Evolutionary conservation across 92 coral and sea anemone species (phyloP), one percentile per base, ranked within the genome.

Genomic region (Muricea muricata): DNA sequence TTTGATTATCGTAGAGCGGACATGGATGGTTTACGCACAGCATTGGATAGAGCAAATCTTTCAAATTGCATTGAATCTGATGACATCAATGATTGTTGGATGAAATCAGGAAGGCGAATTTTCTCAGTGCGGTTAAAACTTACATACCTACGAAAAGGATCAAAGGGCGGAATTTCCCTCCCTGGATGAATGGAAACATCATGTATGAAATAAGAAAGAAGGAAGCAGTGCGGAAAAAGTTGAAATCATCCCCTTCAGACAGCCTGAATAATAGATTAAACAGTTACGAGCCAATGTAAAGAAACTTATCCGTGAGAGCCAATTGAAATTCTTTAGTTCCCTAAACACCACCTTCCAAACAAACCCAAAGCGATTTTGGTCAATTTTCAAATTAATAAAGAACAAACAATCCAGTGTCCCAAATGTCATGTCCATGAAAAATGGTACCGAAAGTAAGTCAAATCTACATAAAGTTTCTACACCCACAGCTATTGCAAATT

Each of bases 11-110:
- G 40, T 0, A 65, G 40, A 26, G 72, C 40, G 0, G 39, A 65
- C 13, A 5, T 65, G 4, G 72, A 13, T 34, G 72, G 72, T 6
- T 41, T 65, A 1, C 42, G 42, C 2, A 6, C 37, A 28, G 37
- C 39, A 1, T 2, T 63, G 1, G 6, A 31, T 2, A 33, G 87
- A 65, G 45, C 73, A 14, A 73, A 87, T 68, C 47, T 81, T 63
- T 55, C 81, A 34, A 87, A 29, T 60, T 54, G 68, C 73, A 69
- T 81, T 74, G 70, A 79, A n/a, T 75, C 48, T 45, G 88, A 75
- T 48, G 88, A 88, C 60, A 55, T 83, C 70, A 82, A 74, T 63
- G 42, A 46, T 28, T 67, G 73, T 84, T 87, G 91, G 91, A 73
- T 66, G 17, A 42, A 61, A 25, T 82, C n/a, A n/a, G 87, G 87